These are phyloP conservation scores for Argyrosomus japonicus DNA, from an alignment of 2,113 vertebrate species.

Conservation along the genomic window DNA sequence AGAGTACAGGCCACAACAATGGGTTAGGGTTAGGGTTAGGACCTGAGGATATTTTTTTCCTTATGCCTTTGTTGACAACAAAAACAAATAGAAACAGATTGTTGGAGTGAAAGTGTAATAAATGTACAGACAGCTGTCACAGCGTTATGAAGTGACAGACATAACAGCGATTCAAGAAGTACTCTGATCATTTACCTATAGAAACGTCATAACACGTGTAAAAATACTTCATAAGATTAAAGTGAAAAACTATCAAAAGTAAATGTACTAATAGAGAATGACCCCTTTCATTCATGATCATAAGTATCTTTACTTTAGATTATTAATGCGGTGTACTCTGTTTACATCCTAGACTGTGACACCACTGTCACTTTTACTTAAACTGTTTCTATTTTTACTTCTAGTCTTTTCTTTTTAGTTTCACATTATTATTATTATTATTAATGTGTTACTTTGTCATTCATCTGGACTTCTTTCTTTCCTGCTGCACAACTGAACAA, in stretches of 20 bases:
- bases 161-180: rapidly evolving
- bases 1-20: no score
- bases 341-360: no score
- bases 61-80: not conserved
- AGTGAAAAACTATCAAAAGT: not conserved
- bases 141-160: not conserved
- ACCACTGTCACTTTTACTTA: no score
- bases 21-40: no score
- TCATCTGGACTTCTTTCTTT: not conserved
- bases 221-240: not conserved
- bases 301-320: not conserved
- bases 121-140: not conserved
- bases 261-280: not conserved
- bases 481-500: not conserved
- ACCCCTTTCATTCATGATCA: not conserved
- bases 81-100: not conserved
- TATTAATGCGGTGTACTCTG: no score
- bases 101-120: not conserved
- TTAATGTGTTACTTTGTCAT: not conserved
- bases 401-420: no score
- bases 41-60: no score
- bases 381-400: no score
- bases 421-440: not conserved
- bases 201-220: no score
- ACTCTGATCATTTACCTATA: not conserved